A percentile compares a stretch with the other conserved stretches of the same genome.
Evolutionary conservation across 1,140 invertebrate genomes (phyloP).

Genomic region (Heliconius himera): DNA sequence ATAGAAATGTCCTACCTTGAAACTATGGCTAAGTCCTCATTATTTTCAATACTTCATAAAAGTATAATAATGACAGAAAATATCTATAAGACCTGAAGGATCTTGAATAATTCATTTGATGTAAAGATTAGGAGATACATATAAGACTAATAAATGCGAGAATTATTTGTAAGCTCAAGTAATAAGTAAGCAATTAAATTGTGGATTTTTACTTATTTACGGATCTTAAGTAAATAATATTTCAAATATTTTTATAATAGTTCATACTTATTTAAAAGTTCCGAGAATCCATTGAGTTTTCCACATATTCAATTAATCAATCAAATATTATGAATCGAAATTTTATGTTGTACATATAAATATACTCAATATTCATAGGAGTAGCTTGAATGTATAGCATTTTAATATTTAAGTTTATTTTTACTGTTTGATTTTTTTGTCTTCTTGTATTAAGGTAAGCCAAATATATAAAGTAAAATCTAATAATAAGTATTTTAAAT

Average conservation of each 20-base stretch:
- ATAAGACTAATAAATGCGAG: conserved; percentile 5
- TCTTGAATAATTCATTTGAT: conserved; percentile 27
- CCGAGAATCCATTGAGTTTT: background rate
- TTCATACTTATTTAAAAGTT: background rate
- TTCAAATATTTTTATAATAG: background rate
- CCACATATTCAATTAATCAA: no score
- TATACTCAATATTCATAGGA: no score
- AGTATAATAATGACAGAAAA: conserved; percentile 24
- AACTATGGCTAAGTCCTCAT: conserved; percentile 21
- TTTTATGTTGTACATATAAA: no score
- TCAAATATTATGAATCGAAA: no score
- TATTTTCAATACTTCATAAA: conserved; percentile 31
- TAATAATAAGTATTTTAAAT: no score
- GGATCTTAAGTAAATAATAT: background rate
- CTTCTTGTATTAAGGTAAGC: no score
- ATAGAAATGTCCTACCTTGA: conserved; percentile 24
- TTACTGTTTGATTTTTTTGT: no score
- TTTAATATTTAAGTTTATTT: no score
- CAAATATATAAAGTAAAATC: background rate
- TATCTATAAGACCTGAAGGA: conserved; percentile 2
- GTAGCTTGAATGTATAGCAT: no score
- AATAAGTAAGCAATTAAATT: background rate
- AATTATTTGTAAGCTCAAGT: background rate
- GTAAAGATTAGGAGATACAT: conserved; percentile 14
- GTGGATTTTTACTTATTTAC: background rate